Base-by-base conservation (phyloP, 2,797 vertebrate genomes). In the Myotis planiceps region DNA sequence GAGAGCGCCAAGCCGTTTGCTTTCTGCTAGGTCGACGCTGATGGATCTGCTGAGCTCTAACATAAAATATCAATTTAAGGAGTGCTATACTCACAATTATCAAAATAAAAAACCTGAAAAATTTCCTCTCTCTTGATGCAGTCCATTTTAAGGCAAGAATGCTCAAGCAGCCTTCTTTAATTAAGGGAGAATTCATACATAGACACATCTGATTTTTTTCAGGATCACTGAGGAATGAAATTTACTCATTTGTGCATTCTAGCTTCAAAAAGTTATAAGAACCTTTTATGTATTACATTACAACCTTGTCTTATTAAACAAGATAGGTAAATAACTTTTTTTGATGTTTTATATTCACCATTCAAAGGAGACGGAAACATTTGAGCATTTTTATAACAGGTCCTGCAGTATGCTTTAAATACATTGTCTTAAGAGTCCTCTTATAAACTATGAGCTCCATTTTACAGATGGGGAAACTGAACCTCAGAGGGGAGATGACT, bases 21-120 rank as follows among this genome's bases (percentile, higher is more conserved):
- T 79, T 93, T 98, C 98, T 13, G 97, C 92, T 90, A 98, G 88
- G 4, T 98, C 93, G 14, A 96, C 42, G 81, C 97, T 97, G 32
- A 98, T 98, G 0, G 97, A 97, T 97, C 94, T 98, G 97, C 98
- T 97, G 69, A 98, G 81, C 32, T 98, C 98, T 98, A 92, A 90
- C 83, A 97, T 19, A 97, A 87, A 96, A 92, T 29, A 96, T 58
- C 12, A 81, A 75, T 58, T 88, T 81, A 96, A 88, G 51, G 19
- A 92, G 3, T 14, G 69, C 37, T 37, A 88, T 29, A 79, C 8
- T 60, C 9, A 96, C 7, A 96, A 14, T 84, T 34, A 94, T 47
- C 49, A 95, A 94, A 92, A 19, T 34, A 68, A 89, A 88, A 91
- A 85, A 93, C 15, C 39, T n/a, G 39, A 76, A 91, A 69, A 88